Base-by-base conservation (phyloP, 2,888 invertebrate genomes). In the Pollenia angustigena region DNA sequence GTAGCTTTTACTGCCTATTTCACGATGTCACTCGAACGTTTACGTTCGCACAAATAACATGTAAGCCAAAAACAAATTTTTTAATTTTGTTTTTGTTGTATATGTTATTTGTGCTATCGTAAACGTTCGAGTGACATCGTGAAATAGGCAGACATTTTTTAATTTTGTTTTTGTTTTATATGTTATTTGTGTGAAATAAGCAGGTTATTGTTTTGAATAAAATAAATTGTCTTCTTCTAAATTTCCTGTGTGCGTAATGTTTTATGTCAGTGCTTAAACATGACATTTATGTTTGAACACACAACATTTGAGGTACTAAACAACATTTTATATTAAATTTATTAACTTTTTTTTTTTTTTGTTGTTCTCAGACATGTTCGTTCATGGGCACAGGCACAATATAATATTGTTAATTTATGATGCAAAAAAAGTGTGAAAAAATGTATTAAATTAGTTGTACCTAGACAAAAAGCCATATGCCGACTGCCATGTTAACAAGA, bases 231-330 rank as follows among this genome's bases (percentile, higher is more conserved):
- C 40, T 50, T 68, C 66, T 56, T 18, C 2, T 46, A 14, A 16
- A 44, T 52, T 74, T 60, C 64, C 74, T 74, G 74, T 76, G 50
- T 62, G 75, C 75, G 50, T 80, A 80, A 82, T 81, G 56, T 76
- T 76, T 86, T 54, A 75, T 79, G 60, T 79, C 78, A 62, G 69
- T 56, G 79, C 54, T 60, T 64, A 80, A 86, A 76, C 71, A 69
- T 83, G 86, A 71, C 86, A 83, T 86, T 83, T 64, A 69, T 76
- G 80, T 80, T 80, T 60, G 18, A 75, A 80, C 82, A 83, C 56
- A 62, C 23, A 46, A 62, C 23, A 46, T 66, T 44, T 74, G 52
- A 56, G 40, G 60, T 64, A 32, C 50, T 40, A 50, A 58, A 23
- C 48, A 68, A 68, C 56, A 60, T 52, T 76, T 80, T 60, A 48